Evolutionary conservation across 2,113 vertebrate genomes (phyloP).

Genomic region (Nanorana parkeri): DNA sequence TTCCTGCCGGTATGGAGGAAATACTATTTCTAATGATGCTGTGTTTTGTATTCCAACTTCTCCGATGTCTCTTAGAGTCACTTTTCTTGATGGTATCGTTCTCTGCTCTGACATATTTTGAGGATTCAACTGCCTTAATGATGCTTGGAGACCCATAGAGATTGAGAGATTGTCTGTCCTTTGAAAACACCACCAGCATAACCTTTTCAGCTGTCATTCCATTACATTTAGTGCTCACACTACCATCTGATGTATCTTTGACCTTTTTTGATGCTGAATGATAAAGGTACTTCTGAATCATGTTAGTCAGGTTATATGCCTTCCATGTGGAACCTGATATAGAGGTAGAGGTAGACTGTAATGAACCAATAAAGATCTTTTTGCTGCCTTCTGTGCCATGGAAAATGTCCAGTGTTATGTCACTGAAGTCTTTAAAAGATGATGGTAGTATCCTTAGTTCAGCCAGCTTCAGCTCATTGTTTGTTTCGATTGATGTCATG

Average conservation of each 20-base stretch:
- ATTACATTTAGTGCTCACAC: not conserved
- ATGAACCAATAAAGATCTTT: not conserved
- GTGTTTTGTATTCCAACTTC: not conserved
- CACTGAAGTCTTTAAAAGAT: conserved; percentile 55
- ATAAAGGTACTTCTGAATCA: conserved; percentile 72
- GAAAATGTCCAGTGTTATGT: not conserved
- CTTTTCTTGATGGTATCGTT: not conserved
- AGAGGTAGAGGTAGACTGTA: not conserved
- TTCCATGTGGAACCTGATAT: not conserved
- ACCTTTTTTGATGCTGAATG: conserved; percentile 45
- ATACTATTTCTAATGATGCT: not conserved
- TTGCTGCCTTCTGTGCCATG: not conserved
- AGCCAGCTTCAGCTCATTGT: conserved; percentile 76
- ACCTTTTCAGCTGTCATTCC: not conserved
- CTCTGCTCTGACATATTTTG: not conserved
- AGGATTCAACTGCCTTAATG: not conserved
- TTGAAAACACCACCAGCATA: not conserved
- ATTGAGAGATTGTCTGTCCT: not conserved
- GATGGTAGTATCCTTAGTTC: conserved; percentile 73
- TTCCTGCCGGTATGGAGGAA: not conserved
- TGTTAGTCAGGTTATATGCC: not conserved
- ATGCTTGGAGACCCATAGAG: not conserved
- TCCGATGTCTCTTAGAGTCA: not conserved
- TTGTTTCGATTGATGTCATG: conserved; percentile 79
- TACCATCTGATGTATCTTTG: too few species aligned